Conservation (phyloP, 2,888 invertebrate genomes). For the Neria commutata region DNA sequence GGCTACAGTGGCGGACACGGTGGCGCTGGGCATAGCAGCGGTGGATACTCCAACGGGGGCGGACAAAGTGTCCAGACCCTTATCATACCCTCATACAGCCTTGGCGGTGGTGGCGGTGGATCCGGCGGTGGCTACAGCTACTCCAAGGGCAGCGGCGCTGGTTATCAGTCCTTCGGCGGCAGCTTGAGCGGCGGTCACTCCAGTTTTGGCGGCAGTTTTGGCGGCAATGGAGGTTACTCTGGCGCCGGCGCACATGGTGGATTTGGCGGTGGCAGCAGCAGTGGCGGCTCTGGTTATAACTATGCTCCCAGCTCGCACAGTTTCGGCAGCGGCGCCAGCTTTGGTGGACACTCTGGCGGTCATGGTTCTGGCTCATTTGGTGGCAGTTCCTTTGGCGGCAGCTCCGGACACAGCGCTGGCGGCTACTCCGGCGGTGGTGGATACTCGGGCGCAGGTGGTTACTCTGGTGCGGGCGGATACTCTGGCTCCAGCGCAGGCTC, state of each 20-base stretch:
- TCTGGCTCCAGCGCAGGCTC: background rate
- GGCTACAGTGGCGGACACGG: background rate
- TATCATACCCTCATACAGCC: conserved; percentile 15
- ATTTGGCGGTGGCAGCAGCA: conserved; percentile 20
- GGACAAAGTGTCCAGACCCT: conserved; percentile 21
- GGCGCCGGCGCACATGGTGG: background rate
- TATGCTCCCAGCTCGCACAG: background rate
- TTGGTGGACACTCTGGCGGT: conserved; percentile 11
- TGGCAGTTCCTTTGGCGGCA: conserved; percentile 23
- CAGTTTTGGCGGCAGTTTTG: conserved; percentile 22
- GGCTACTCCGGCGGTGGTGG: conserved; percentile 6
- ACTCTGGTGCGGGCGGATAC: conserved; percentile 20
- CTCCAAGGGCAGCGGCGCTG: conserved; percentile 26
- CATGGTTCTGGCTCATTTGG: conserved; percentile 10
- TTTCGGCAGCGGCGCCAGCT: background rate
- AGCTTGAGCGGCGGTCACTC: background rate
- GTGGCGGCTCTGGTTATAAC: background rate
- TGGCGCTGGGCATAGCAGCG: conserved; percentile 22
- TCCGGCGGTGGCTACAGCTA: conserved; percentile 16
- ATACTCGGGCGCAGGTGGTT: background rate
- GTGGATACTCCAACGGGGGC: conserved; percentile 14
- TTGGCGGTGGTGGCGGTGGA: conserved; percentile 23
- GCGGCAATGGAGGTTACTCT: conserved; percentile 12
- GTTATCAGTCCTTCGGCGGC: conserved; percentile 8
- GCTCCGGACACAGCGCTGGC: conserved; percentile 17